Evolutionary conservation across 2,888 invertebrate genomes (phyloP), one percentile per base, ranked within the genome.

Genomic region (Oxytorus armatus): DNA sequence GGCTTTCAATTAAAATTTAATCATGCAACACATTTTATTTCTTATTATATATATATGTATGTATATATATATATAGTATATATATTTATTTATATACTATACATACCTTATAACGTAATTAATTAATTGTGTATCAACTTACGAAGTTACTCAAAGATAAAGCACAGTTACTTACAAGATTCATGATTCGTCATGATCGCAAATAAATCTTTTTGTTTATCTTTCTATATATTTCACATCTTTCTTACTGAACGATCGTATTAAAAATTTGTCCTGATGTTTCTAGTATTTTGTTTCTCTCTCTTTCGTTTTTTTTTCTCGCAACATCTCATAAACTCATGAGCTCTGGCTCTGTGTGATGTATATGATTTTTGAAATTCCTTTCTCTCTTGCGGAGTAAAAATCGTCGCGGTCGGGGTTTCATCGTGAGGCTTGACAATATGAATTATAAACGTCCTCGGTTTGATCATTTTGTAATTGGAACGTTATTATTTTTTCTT

Each of bases 131-230:
- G 57, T 79, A 44, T 76, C 61, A 53, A 81, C 61, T 75, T 76
- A 76, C 42, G 65, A 69, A 74, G 57, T 79, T 77, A 80, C 75
- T 80, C 39, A 74, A 82, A 84, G 83, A 86, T 86, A 87, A 88
- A 86, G 86, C 86, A 88, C 85, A 86, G 83, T 87, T 89, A 89
- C 85, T 88, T 89, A 88, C 88, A 88, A 82, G 86, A 74, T 57
- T 83, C 82, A 77, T 77, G 82, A 79, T 75, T 55, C 65, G 18
- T 53, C 75, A 75, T 65, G 75, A 84, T 74, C 51, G 59, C 73
- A 70, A 80, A 77, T 79, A 75, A 73, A 79, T 75, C 49, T 72
- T 73, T 69, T 65, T 73, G 18, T 70, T 29, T 70, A 70, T 66
- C 14, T 16, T 47, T 51, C 51, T 36, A 16, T 66, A 65, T 25